Evolutionary conservation across 2,888 invertebrate genomes (phyloP).

Genomic region (Resseliella maxima): DNA sequence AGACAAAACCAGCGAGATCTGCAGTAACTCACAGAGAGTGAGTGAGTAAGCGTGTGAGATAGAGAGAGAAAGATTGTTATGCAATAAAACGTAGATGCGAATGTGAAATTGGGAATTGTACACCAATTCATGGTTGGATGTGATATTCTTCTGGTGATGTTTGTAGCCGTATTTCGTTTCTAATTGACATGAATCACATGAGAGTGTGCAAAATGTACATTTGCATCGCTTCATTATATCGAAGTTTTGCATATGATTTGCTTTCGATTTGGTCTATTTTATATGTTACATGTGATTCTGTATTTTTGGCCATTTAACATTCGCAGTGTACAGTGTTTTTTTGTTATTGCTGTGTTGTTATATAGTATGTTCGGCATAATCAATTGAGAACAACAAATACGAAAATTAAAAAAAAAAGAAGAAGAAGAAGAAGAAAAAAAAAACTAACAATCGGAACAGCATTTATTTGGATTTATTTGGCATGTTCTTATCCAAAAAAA

Average conservation of each 20-base stretch:
- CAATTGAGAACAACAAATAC: not conserved
- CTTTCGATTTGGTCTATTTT: slow-evolving; percentile 18
- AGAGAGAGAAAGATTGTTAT: not conserved
- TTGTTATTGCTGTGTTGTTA: not conserved
- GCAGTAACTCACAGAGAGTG: no score
- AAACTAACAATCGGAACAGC: not conserved
- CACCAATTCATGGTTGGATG: not conserved
- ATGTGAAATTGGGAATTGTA: not conserved
- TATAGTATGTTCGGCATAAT: not conserved
- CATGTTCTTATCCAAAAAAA: not conserved
- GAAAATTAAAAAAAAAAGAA: not conserved
- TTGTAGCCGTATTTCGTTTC: slow-evolving; percentile 15
- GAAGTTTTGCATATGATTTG: slow-evolving; percentile 3
- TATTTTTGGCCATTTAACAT: not conserved
- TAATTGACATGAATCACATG: slow-evolving; percentile 53
- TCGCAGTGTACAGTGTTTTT: not conserved
- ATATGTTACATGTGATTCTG: not conserved
- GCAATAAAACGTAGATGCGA: slow-evolving; percentile 1
- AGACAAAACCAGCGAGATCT: no score
- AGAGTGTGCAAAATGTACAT: slow-evolving; percentile 28
- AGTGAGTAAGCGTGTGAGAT: no score
- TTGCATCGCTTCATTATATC: slow-evolving; percentile 19
- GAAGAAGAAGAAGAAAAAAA: no score
- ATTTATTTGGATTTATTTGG: not conserved
- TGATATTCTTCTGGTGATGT: not conserved